Evolutionary conservation across 2,888 invertebrate genomes (phyloP).

Genomic region (Phaonia tiefii): DNA sequence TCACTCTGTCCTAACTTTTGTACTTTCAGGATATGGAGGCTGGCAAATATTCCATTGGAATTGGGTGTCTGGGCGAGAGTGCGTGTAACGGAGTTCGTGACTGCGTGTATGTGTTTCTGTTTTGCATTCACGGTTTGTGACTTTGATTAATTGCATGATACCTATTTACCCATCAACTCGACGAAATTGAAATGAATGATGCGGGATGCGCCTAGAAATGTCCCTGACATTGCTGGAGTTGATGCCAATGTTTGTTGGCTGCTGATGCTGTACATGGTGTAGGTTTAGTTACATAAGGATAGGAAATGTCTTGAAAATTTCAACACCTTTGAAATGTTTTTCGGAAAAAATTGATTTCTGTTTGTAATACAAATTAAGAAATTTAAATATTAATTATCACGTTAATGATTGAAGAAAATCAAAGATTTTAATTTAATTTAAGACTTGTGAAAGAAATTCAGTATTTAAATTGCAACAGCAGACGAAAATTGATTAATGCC

Average conservation of each 20-base stretch:
- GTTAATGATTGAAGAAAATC: no score
- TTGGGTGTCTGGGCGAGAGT: not conserved
- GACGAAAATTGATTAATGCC: no score
- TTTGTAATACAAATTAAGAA: no score
- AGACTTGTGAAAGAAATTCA: no score
- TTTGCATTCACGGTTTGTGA: slow-evolving; percentile 60
- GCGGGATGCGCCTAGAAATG: slow-evolving; percentile 22
- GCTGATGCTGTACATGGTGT: slow-evolving; percentile 18
- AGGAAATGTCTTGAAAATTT: slow-evolving; percentile 56
- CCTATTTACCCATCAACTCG: slow-evolving; percentile 61
- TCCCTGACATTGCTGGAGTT: slow-evolving; percentile 2
- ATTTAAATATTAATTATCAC: no score
- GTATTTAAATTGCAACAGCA: no score
- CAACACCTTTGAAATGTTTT: slow-evolving; percentile 58
- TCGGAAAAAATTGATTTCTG: no score
- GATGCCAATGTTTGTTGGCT: slow-evolving; percentile 15
- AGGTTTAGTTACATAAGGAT: slow-evolving; percentile 19
- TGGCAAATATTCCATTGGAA: no score
- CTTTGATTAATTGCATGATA: slow-evolving; percentile 67
- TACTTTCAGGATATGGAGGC: not conserved
- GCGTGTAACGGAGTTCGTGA: not conserved
- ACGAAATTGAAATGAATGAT: slow-evolving; percentile 59
- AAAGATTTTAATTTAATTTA: no score
- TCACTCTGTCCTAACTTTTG: no score
- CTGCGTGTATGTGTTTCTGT: slow-evolving; percentile 51